A percentile compares a stretch with the other conserved stretches of the same genome.
These are phyloP conservation scores for Ceyx erithaca DNA, from an alignment of 2,797 vertebrate genomes.

Conservation along the genomic window DNA sequence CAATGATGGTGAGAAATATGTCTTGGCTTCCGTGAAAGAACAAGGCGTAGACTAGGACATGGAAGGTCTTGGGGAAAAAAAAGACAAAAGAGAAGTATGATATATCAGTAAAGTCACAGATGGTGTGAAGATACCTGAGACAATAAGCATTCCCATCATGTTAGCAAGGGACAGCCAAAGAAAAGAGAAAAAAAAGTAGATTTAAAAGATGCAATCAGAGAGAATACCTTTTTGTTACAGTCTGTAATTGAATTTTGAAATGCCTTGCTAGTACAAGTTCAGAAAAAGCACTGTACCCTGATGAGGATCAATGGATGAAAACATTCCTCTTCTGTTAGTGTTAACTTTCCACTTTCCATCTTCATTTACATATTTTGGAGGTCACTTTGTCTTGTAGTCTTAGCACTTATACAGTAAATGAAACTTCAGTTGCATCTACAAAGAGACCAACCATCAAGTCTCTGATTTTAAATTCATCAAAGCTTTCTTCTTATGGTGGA, in stretches of 20 bases:
- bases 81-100: neutral
- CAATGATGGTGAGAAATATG: neutral
- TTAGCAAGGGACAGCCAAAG: neutral
- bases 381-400: neutral
- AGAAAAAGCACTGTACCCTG: neutral
- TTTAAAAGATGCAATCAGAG: neutral
- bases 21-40: neutral
- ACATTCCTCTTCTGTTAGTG: neutral
- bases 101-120: neutral
- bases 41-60: neutral
- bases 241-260: neutral
- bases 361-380: neutral
- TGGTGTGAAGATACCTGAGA: neutral
- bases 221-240: neutral
- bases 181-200: neutral
- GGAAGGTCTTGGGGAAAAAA: neutral
- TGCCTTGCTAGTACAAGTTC: neutral
- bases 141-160: neutral
- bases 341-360: neutral
- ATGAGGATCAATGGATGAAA: neutral
- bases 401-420: neutral
- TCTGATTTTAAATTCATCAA: neutral
- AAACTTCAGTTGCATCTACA: neutral
- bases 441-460: neutral
- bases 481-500: neutral